phyloP scores from a whole-genome alignment of 2,113 vertebrate genomes.

The Larimichthys polyactis region DNA sequence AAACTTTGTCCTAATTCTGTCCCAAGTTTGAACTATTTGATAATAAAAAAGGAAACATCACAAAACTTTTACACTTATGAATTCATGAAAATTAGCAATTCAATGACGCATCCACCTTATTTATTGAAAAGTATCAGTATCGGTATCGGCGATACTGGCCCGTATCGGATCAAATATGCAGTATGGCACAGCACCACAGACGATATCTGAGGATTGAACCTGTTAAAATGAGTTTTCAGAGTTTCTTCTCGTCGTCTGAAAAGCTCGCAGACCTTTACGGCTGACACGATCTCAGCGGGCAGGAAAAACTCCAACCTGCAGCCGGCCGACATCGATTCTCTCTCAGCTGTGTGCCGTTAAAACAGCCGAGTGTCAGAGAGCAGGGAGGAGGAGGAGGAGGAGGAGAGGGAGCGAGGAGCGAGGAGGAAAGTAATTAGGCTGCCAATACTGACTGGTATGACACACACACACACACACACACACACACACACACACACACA shows the following conservation, averaged over 20 bases:
- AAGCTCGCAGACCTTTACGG: slow-evolving; percentile 1
- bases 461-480: slow-evolving; percentile 27
- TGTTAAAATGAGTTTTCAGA: slow-evolving; percentile 4
- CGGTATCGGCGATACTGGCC: too few species aligned
- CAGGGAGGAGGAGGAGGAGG: slow-evolving; percentile 30
- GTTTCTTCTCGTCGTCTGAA: background rate
- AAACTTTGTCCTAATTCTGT: too few species aligned
- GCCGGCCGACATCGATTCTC: slow-evolving; percentile 39
- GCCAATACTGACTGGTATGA: slow-evolving; percentile 26
- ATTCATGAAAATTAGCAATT: too few species aligned
- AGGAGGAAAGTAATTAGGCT: slow-evolving; percentile 45
- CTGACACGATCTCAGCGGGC: background rate
- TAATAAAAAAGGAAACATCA: too few species aligned
- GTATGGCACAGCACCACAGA: background rate
- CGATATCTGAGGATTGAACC: background rate
- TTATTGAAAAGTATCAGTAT: too few species aligned
- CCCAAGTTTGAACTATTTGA: too few species aligned
- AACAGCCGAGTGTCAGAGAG: slow-evolving; percentile 40
- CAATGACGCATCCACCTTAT: too few species aligned
- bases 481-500: slow-evolving; percentile 27
- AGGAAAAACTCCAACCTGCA: slow-evolving; percentile 51
- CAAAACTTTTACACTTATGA: too few species aligned
- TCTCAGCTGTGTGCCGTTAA: slow-evolving; percentile 55
- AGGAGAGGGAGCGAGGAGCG: slow-evolving; percentile 26
- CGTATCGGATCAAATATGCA: too few species aligned